Percentiles rank a stretch among this genome's conserved stretches.
Conservation (phyloP, 2,113 vertebrate genomes). For the Grus americana region DNA sequence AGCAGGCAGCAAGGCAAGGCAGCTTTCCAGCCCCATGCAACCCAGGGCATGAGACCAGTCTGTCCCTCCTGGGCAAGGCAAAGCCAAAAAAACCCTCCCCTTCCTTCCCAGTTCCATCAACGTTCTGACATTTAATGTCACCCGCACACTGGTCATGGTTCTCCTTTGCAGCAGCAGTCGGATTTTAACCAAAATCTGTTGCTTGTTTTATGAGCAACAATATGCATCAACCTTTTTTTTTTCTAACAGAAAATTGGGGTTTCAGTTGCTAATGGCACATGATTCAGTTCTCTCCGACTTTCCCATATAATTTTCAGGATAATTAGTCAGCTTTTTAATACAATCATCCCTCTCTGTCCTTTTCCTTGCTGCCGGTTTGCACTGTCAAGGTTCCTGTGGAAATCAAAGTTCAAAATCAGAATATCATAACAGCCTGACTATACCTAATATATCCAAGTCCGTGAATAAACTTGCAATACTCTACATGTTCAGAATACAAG, state of each 20-base stretch:
- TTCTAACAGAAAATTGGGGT: not conserved
- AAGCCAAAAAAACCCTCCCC: not conserved
- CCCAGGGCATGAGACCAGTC: not conserved
- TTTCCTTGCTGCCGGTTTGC: not conserved
- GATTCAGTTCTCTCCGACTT: constrained; percentile 1
- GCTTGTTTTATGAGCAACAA: not conserved
- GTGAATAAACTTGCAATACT: not conserved
- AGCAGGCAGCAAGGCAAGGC: not conserved
- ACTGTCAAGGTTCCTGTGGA: not conserved
- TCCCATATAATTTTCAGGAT: not conserved
- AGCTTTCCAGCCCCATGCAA: not conserved
- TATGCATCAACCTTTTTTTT: not conserved
- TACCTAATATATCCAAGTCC: not conserved
- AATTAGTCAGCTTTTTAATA: not conserved
- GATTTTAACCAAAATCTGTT: not conserved
- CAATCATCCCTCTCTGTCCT: not conserved
- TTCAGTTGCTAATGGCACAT: constrained; percentile 1
- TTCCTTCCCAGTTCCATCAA: not conserved
- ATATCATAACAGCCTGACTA: not conserved
- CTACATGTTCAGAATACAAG: not conserved
- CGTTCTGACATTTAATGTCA: not conserved
- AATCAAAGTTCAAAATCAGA: not conserved
- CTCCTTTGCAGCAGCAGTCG: not conserved
- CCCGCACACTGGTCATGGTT: accelerated
- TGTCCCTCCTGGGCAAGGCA: not conserved